Evolutionary conservation across 37 sponge, comb jelly and placozoan species (phyloP).

Genomic region (Axinella damicornis): DNA sequence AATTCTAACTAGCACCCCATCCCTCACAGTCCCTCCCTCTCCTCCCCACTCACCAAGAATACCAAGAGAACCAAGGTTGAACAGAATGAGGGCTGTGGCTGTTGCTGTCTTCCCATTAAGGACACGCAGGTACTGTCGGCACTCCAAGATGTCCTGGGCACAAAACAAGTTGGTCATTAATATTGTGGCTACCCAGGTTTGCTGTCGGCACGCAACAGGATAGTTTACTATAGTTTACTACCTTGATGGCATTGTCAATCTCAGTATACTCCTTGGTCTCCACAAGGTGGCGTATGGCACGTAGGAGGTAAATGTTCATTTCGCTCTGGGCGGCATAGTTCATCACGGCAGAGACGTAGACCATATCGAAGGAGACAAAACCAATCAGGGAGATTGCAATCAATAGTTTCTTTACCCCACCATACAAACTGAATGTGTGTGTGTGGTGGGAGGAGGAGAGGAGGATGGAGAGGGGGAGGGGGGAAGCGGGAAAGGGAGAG

Average conservation of each 20-base stretch:
- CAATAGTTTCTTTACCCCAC: neutral
- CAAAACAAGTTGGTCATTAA: too few species aligned
- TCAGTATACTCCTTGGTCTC: conserved; percentile 41
- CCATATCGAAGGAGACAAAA: conserved; percentile 74
- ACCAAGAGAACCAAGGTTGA: conserved; percentile 62
- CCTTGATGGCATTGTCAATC: conserved; percentile 71
- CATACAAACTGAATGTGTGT: conserved; percentile 2
- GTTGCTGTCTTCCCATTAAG: conserved; percentile 77
- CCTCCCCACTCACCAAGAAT: conserved; percentile 26
- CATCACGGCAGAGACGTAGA: conserved; percentile 71
- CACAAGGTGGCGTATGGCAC: conserved; percentile 37
- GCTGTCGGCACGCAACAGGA: neutral
- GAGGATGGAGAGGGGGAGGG: neutral
- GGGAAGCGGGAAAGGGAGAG: neutral
- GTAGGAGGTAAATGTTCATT: conserved; percentile 68
- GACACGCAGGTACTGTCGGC: conserved; percentile 45
- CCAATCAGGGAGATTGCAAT: conserved; percentile 49
- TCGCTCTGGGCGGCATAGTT: conserved; percentile 79
- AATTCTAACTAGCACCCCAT: too few species aligned
- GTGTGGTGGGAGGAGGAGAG: neutral
- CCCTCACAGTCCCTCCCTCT: too few species aligned
- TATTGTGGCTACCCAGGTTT: too few species aligned
- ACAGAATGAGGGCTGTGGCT: conserved; percentile 66
- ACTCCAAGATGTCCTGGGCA: conserved; percentile 63
- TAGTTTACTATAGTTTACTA: neutral